Base-by-base conservation (phyloP, 2,888 invertebrate genomes). In the Disparrhopalites patrizii region DNA sequence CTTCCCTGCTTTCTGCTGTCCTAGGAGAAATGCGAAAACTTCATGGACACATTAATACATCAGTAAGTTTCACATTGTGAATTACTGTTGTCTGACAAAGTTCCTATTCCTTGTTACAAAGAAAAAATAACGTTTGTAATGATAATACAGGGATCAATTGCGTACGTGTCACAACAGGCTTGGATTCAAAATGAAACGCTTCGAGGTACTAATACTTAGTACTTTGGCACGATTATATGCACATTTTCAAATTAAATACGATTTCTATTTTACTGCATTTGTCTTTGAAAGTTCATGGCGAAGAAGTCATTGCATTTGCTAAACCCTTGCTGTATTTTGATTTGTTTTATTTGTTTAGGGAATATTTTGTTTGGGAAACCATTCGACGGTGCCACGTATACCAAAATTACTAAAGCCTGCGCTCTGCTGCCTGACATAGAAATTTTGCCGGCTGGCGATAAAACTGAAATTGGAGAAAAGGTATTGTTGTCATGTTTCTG, bases 381-480 rank as follows among this genome's bases (percentile, higher is more conserved):
- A 0, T 82, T 86, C 56, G 86, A 93, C 76, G 84, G 86, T 66
- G 81, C 81, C 63, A 81, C 83, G 52, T 97, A 97, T 79, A 84
- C 89, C 71, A 84, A 85, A 62, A 87, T 95, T 0, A 84, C 99
- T 43, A 89, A 90, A 69, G 90, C 92, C 0, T 98, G 97, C 79
- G 96, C 96, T 1, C 82, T 99, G 62, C 86, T 85, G 73, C 86
- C 92, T 0, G 98, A 99, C 81, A 86, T 98, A 74, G 90, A 92
- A 56, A 93, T 97, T 81, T 80, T 99, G 43, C 91, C 93, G 0
- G 95, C 89, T 18, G 96, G 97, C 0, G 98, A 99, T 82, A 85
- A 86, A 77, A 99, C 98, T 0, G 98, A 99, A 83, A 98, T 99
- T 73, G 99, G 99, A 68, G 99, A 99, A 81, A 98, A 97, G 81